These are phyloP conservation scores for Piprites chloris DNA, from an alignment of 2,113 vertebrate species.

Conservation along the genomic window DNA sequence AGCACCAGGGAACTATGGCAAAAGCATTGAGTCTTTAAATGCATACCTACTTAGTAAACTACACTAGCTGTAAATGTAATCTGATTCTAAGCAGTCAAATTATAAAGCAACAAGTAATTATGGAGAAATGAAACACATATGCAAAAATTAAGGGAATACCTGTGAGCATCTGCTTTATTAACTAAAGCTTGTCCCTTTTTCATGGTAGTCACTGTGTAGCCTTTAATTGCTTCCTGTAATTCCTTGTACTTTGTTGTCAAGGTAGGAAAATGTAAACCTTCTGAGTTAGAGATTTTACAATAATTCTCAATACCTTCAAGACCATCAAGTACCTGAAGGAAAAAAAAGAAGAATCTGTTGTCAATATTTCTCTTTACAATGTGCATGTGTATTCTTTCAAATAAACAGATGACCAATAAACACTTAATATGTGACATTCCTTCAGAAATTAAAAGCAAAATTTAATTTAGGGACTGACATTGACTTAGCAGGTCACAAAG, in stretches of 20 bases:
- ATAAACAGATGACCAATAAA: background rate
- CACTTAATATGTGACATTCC: background rate
- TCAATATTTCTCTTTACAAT: conserved; percentile 40
- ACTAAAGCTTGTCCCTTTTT: conserved; percentile 78
- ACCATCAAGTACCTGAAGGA: conserved; percentile 77
- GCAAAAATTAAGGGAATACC: conserved; percentile 55
- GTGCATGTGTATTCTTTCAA: background rate
- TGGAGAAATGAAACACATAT: background rate
- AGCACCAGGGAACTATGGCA: background rate
- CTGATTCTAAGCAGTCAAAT: background rate
- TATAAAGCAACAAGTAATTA: background rate
- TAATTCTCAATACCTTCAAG: conserved; percentile 77
- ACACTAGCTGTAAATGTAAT: background rate
- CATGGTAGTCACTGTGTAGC: conserved; percentile 68
- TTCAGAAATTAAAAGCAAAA: background rate
- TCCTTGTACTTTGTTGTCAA: conserved; percentile 72
- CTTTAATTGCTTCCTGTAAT: conserved; percentile 71
- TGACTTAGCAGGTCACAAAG: background rate
- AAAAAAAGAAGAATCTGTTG: background rate
- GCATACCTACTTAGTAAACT: background rate
- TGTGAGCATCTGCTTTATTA: conserved; percentile 70
- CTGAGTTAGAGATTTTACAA: conserved; percentile 69
- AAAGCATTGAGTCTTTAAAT: background rate
- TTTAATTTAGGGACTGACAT: background rate
- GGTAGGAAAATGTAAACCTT: conserved; percentile 64